A percentile compares a stretch with the other conserved stretches of the same genome.
These are phyloP conservation scores for Holocentrus rufus DNA, from an alignment of 2,797 vertebrate genomes.

Conservation along the genomic window DNA sequence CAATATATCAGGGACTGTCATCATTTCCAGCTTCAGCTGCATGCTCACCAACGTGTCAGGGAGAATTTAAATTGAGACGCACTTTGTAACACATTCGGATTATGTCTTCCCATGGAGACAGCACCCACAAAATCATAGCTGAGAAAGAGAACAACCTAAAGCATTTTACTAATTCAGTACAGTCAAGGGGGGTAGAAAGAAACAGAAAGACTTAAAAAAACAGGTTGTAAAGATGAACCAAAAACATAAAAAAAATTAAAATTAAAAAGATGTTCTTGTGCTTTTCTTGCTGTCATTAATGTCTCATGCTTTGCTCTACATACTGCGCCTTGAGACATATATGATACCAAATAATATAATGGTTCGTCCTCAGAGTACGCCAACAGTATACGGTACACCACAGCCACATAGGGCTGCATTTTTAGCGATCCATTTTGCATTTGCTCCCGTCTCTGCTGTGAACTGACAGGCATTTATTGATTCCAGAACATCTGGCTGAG, in stretches of 20 bases:
- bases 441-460: slow-evolving; percentile 25
- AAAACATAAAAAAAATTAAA: background rate
- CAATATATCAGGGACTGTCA: slow-evolving; percentile 53
- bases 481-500: slow-evolving; percentile 40
- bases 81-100: slow-evolving; percentile 29
- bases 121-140: slow-evolving; percentile 26
- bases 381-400: background rate
- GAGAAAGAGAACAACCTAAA: background rate
- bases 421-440: slow-evolving; percentile 14
- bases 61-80: slow-evolving; percentile 27
- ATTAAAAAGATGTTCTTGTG: background rate
- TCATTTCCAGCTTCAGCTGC: slow-evolving; percentile 40
- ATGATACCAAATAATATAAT: slow-evolving; percentile 1
- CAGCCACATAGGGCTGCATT: slow-evolving; percentile 21
- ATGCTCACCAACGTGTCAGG: slow-evolving; percentile 25
- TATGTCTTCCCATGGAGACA: slow-evolving; percentile 21
- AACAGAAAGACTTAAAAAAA: background rate
- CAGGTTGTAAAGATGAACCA: background rate
- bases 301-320: background rate
- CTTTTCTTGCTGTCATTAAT: background rate
- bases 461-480: slow-evolving; percentile 52
- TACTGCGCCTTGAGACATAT: background rate
- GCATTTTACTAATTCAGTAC: background rate
- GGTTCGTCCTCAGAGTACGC: background rate
- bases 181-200: background rate